Evolutionary conservation across 2,888 invertebrate genomes (phyloP).

Genomic region (Chrysotoxum bicinctum): DNA sequence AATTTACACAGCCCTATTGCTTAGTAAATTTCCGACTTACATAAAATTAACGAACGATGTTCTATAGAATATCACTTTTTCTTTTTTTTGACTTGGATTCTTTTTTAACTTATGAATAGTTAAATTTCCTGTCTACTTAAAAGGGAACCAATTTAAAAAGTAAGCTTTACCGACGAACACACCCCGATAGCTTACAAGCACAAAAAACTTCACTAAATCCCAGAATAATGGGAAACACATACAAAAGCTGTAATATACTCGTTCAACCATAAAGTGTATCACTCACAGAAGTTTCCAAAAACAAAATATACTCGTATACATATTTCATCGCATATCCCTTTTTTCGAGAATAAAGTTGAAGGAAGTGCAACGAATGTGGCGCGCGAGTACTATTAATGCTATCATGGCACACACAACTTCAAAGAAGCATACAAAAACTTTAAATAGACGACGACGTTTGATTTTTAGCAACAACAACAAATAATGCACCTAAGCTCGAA

Average conservation of each 20-base stretch:
- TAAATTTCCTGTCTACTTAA: too few relatives aligned
- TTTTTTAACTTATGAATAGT: too few relatives aligned
- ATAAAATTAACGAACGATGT: too few relatives aligned
- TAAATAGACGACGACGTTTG: background rate
- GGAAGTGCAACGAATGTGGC: background rate
- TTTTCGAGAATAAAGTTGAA: background rate
- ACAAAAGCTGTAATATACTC: background rate
- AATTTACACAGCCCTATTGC: too few relatives aligned
- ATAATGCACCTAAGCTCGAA: background rate
- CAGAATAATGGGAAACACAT: background rate
- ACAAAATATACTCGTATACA: background rate
- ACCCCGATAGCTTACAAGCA: too few relatives aligned
- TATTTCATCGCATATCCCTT: background rate
- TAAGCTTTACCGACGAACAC: too few relatives aligned
- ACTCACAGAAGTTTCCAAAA: background rate
- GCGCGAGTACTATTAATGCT: slow-evolving; percentile 1
- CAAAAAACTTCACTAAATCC: background rate
- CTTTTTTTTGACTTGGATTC: too few relatives aligned
- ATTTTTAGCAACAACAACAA: background rate
- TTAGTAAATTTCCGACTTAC: too few relatives aligned
- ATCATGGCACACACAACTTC: background rate
- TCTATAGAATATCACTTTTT: too few relatives aligned
- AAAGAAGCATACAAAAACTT: slow-evolving; percentile 1
- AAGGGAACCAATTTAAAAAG: too few relatives aligned
- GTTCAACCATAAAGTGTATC: background rate